These are phyloP conservation scores for Cetoscarus ocellatus DNA, from an alignment of 2,797 vertebrate species.

Conservation along the genomic window DNA sequence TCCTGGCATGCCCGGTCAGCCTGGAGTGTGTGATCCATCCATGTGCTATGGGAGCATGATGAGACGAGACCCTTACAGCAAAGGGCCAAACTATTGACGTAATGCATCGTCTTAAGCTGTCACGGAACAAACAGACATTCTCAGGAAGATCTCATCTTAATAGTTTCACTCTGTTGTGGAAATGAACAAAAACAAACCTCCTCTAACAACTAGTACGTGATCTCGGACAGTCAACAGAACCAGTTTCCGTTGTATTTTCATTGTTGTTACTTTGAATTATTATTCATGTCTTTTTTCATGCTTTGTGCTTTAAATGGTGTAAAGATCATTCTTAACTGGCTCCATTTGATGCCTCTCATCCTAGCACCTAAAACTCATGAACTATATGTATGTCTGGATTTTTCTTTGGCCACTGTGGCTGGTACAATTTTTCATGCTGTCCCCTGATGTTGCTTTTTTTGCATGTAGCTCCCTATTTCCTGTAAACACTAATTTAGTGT, in stretches of 20 bases:
- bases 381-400: slow-evolving; percentile 10
- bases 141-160: slow-evolving; percentile 93
- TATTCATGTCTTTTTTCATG: slow-evolving; percentile 35
- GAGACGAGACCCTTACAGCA: slow-evolving; percentile 93
- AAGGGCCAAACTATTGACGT: slow-evolving; percentile 95
- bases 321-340: slow-evolving; percentile 33
- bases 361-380: slow-evolving; percentile 34
- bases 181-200: slow-evolving; percentile 86
- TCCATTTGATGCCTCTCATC: slow-evolving; percentile 33
- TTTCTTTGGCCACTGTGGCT: slow-evolving; percentile 34
- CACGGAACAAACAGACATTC: slow-evolving; percentile 80
- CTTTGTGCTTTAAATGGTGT: slow-evolving; percentile 36
- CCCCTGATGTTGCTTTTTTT: slow-evolving; percentile 63
- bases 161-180: slow-evolving; percentile 78
- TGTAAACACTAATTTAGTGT: slow-evolving; percentile 35
- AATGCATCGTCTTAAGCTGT: slow-evolving; percentile 66
- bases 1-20: slow-evolving; percentile 89
- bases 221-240: slow-evolving; percentile 43
- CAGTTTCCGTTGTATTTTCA: slow-evolving; percentile 42
- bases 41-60: slow-evolving; percentile 93
- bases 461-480: slow-evolving; percentile 42
- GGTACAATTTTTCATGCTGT: slow-evolving; percentile 51
- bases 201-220: slow-evolving; percentile 59
- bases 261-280: slow-evolving; percentile 35
- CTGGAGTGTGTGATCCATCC: slow-evolving; percentile 94